A percentile compares a stretch with the other conserved stretches of the same genome.
Evolutionary conservation across 2,113 vertebrate species (phyloP).

Genomic region (Haemorhous mexicanus): DNA sequence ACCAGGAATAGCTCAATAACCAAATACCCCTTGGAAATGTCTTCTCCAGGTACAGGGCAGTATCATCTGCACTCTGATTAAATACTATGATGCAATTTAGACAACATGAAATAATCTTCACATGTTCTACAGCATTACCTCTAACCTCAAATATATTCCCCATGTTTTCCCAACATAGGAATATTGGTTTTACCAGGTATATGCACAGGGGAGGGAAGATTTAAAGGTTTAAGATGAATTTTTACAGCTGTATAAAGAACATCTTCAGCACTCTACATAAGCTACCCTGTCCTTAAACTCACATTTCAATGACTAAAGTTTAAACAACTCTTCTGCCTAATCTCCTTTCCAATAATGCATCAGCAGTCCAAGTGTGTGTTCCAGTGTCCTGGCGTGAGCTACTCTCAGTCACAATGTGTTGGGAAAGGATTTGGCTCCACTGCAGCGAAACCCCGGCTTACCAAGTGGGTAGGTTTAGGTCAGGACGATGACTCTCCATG

Average conservation of each 20-base stretch:
- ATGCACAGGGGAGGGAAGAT: not conserved
- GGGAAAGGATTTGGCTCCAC: slow-evolving; percentile 12
- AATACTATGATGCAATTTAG: not conserved
- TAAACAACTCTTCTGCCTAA: not conserved
- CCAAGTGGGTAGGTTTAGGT: slow-evolving; percentile 21
- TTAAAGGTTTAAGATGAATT: not conserved
- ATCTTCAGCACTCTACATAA: not conserved
- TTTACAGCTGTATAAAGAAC: not conserved
- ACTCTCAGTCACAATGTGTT: not conserved
- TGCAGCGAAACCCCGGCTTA: not conserved
- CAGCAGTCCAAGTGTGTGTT: not conserved
- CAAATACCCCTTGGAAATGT: not conserved
- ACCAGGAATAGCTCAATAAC: not conserved
- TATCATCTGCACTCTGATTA: not conserved
- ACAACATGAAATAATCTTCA: not conserved
- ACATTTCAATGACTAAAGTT: not conserved
- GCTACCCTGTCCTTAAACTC: not conserved
- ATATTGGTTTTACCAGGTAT: not conserved
- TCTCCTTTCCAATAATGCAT: not conserved
- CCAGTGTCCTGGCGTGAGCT: not conserved
- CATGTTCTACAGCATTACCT: not conserved
- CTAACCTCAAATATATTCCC: not conserved
- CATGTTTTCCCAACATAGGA: not conserved
- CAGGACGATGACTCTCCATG: slow-evolving; percentile 39
- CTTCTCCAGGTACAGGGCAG: not conserved